Conservation (phyloP, 64 coral and sea anemone species). For the Platygyra sinensis region DNA sequence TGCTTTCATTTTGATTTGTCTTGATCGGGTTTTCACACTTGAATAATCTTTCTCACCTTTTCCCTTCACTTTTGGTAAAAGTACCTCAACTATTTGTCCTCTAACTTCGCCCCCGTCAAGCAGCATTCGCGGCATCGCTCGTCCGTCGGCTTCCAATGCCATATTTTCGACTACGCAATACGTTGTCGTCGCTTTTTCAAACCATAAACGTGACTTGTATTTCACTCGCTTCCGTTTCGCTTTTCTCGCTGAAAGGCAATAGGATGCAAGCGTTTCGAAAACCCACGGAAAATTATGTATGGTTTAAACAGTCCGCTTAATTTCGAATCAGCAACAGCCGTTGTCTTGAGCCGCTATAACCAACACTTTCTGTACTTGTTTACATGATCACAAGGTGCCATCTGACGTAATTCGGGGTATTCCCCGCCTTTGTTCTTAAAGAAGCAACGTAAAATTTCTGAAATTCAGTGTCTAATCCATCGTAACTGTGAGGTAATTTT, state of each 20-base stretch:
- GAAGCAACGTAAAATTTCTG: too few relatives aligned
- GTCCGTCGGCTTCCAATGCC: not conserved
- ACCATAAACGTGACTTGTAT: not conserved
- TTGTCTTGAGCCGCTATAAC: too few relatives aligned
- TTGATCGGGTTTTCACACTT: not conserved
- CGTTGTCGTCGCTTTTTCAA: not conserved
- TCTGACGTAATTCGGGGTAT: too few relatives aligned
- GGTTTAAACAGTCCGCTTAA: not conserved
- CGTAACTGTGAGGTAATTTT: too few relatives aligned
- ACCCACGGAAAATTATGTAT: not conserved
- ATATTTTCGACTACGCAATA: conserved; percentile 26
- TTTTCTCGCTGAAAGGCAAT: not conserved
- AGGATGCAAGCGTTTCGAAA: not conserved
- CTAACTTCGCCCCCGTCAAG: not conserved
- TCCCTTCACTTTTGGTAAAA: not conserved
- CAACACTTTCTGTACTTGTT: too few relatives aligned
- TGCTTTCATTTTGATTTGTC: not conserved
- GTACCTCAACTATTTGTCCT: not conserved
- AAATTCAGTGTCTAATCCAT: too few relatives aligned
- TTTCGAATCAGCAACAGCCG: not conserved
- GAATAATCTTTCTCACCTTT: not conserved
- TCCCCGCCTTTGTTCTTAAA: too few relatives aligned
- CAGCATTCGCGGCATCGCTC: not conserved
- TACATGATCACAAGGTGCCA: too few relatives aligned
- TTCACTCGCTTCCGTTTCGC: not conserved